Base-by-base conservation (phyloP, 2,888 invertebrate genomes). In the Podotricha telesiphe region DNA sequence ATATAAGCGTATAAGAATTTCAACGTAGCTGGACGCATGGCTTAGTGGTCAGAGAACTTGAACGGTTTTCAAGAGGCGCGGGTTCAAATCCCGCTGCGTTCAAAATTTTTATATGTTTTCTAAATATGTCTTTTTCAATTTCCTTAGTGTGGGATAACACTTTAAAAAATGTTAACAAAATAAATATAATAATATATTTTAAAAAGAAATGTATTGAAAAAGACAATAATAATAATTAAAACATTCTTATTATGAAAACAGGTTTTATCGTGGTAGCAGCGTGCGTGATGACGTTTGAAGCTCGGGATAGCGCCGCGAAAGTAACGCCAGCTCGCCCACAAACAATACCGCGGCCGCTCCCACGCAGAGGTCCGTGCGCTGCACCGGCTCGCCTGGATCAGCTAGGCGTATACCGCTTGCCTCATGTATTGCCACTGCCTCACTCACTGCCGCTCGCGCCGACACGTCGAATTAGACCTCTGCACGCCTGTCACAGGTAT, bases 241-340 rank as follows among this genome's bases (percentile, higher is more conserved):
- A 58, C 4, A 20, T n/a, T 58, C 19, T 17, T 28, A 45, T 28
- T 22, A 17, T 17, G 45, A 2, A 15, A 40, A 61, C 78, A 97
- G 97, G 98, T 48, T 99, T 99, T 86, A 97, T 98, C 76, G 97
- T 99, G 50, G 99, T 99, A 22, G 98, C 99, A 40, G 98, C 99
- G 0, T 99, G 99, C 83, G 99, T 99, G 65, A 98, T 99, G 96
- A 99, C 99, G n/a, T 98, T 99, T 83, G 99, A 99, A 84, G 98
- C 98, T 0, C 95, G 99, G 3, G 99, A 99, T 88, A 97, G 97
- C 72, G 97, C 99, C 0, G 97, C 98, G 0, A 91, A 91, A 69
- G 97, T 98, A 65, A 97, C 97, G 17, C 98, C 98, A 0, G 97
- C 97, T 42, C 94, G 93, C 78, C 83, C 93, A 72, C 91, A 92